Conservation (phyloP, 2,113 vertebrate species). For the Nymphicus hollandicus region DNA sequence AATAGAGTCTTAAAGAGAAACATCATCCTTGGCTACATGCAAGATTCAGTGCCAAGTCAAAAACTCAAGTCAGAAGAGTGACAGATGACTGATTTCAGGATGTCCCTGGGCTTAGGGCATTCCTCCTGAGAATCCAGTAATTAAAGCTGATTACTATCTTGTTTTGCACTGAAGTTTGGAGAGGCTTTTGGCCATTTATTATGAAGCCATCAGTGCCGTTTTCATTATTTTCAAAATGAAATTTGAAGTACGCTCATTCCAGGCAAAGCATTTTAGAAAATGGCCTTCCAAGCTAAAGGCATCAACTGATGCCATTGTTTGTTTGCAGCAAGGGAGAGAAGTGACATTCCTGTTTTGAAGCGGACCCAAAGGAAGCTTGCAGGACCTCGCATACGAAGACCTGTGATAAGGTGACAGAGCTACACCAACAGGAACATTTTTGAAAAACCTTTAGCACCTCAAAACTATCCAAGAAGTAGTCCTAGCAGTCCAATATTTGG, state of each 20-base stretch:
- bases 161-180: background rate
- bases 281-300: background rate
- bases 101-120: background rate
- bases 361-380: background rate
- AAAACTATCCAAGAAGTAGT: background rate
- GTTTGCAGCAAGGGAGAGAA: background rate
- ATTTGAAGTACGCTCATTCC: background rate
- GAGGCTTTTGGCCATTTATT: background rate
- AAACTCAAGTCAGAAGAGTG: background rate
- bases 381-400: background rate
- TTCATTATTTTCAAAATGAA: background rate
- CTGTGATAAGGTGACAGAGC: background rate
- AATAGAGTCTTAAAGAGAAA: background rate
- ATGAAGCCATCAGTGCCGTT: background rate
- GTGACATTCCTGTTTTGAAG: background rate
- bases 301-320: background rate
- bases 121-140: background rate
- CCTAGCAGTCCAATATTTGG: background rate
- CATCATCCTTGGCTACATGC: background rate
- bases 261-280: background rate
- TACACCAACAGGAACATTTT: background rate
- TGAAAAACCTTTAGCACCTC: background rate
- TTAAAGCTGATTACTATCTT: background rate
- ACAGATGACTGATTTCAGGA: background rate
- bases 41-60: background rate